Conservation (phyloP, 2,888 invertebrate species). For the Hypercompe scribonia region DNA sequence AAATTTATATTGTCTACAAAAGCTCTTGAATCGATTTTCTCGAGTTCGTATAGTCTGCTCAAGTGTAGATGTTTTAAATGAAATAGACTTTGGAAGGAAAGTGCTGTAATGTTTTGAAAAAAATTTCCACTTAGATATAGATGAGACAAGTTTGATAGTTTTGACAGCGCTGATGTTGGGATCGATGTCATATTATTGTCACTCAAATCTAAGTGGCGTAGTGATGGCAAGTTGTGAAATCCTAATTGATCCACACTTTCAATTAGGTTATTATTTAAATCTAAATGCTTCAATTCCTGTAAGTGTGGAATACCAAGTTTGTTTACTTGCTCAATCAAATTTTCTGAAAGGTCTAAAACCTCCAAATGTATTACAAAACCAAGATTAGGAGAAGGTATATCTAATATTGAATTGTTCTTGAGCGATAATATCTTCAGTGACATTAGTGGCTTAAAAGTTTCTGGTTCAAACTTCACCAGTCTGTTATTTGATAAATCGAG, state of each 20-base stretch:
- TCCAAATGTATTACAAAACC: constrained; percentile 89
- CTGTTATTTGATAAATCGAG: constrained; percentile 92
- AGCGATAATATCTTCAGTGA: constrained; percentile 91
- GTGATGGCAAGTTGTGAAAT: constrained; percentile 90
- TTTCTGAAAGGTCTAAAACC: constrained; percentile 91
- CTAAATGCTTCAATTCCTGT: constrained; percentile 90
- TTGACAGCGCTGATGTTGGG: constrained; percentile 91
- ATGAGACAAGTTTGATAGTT: constrained; percentile 91
- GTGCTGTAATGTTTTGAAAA: constrained; percentile 90
- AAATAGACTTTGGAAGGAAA: constrained; percentile 94
- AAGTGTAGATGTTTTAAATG: constrained; percentile 92
- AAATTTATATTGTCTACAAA: constrained; percentile 95
- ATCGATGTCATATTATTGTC: constrained; percentile 93
- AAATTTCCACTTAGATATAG: constrained; percentile 93
- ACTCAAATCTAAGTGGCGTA: constrained; percentile 91
- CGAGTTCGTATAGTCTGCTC: constrained; percentile 89
- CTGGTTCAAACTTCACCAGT: constrained; percentile 90
- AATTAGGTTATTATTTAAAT: constrained; percentile 92
- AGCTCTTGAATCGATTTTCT: constrained; percentile 91
- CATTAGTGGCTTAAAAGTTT: constrained; percentile 89
- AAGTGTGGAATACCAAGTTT: constrained; percentile 91
- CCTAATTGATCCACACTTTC: constrained; percentile 90
- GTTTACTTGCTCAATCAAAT: constrained; percentile 91
- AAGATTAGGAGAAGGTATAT: constrained; percentile 90
- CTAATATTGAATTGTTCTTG: constrained; percentile 92